Evolutionary conservation across 2,888 invertebrate genomes (phyloP), one percentile per base, ranked within the genome.

Genomic region (Synergus itoensis): DNA sequence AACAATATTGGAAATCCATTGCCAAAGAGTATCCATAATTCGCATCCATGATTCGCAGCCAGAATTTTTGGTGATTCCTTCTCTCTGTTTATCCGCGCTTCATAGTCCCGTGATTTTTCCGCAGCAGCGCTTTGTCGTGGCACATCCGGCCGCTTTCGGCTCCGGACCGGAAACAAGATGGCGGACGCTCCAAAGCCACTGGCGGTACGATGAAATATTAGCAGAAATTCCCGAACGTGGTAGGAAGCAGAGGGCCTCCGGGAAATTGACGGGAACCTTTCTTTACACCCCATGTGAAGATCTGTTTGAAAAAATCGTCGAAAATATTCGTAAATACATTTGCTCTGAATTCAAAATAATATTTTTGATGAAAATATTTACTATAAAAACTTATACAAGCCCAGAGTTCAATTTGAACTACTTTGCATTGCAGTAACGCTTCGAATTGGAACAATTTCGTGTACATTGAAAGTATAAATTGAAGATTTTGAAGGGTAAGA

Each of bases 131-230:
- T 91, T 91, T 91, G 90, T 91, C 90, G 87, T 86, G 87, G 87
- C 87, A 86, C 89, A 89, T 91, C 90, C 90, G 88, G 88, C 85
- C 87, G 88, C 87, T 91, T 90, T 89, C 90, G 89, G 89, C 82
- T 83, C 82, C 86, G 84, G 84, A 85, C 91, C 90, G 91, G 91
- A 91, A 91, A 84, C 88, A 90, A 91, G 89, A 91, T 91, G 91
- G 89, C 90, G 86, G 89, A 82, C 84, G 83, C 83, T 84, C 81
- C 82, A 81, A 83, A 86, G 82, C 84, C 84, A 84, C 80, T 82
- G 85, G 82, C 82, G 84, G 83, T 79, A 81, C 85, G 88, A 90
- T 91, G 90, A 92, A 91, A 90, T 91, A 91, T 91, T 90, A 90
- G 88, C 90, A 88, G 89, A 88, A 89, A 89, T 84, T 82, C 79